Evolutionary conservation across 2,113 vertebrate species (phyloP).

Genomic region (Corythornis madagascariensis): DNA sequence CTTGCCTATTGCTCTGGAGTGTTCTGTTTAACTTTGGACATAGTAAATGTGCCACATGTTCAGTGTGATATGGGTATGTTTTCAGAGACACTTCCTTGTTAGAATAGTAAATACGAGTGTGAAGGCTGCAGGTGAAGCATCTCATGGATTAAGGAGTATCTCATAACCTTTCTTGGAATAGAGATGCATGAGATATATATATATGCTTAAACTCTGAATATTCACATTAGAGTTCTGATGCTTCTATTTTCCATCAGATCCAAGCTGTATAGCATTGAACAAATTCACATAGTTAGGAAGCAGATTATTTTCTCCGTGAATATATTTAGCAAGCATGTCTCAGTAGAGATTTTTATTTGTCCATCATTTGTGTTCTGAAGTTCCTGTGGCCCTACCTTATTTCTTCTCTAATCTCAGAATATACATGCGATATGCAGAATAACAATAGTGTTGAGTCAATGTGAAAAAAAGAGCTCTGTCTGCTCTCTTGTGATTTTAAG

Average conservation of each 20-base stretch:
- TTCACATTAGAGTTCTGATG: not conserved
- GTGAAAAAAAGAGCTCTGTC: not conserved
- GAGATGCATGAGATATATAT: not conserved
- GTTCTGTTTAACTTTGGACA: not conserved
- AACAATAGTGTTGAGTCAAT: not conserved
- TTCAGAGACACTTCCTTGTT: not conserved
- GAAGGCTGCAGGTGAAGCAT: not conserved
- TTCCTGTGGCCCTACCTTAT: not conserved
- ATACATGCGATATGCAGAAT: not conserved
- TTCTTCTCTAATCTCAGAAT: not conserved
- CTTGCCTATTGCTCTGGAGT: not conserved
- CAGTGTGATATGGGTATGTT: not conserved
- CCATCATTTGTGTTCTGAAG: not conserved
- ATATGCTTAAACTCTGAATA: not conserved
- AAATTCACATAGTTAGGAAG: not conserved
- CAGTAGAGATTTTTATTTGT: not conserved
- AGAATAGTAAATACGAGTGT: not conserved
- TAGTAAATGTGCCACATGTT: not conserved
- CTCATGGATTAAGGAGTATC: rapidly evolving
- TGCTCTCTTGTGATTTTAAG: not conserved
- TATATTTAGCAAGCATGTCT: not conserved
- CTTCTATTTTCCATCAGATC: not conserved
- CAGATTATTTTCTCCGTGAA: not conserved
- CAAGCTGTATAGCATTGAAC: not conserved
- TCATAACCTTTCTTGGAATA: not conserved